Base-by-base conservation (phyloP, 2,888 invertebrate species). In the Carcina quercana region DNA sequence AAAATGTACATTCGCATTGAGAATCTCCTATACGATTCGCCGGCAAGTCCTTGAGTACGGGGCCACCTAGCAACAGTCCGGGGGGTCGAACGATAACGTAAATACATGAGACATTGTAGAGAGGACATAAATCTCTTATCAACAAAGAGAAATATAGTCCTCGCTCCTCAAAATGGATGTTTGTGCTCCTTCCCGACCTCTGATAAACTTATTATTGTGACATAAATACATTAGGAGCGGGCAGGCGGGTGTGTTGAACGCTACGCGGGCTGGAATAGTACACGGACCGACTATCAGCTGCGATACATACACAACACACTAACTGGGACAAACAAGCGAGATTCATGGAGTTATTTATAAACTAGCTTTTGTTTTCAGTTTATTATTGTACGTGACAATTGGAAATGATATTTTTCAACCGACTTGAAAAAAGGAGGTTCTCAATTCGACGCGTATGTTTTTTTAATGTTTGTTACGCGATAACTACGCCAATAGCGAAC, bases 151-250 rank as follows among this genome's bases (percentile, higher is more conserved):
- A 57, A 50, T 45, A 43, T 40, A 52, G 53, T 54, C 51, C 55
- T 54, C 53, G 49, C 47, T 54, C 49, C 42, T 48, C 43, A 37
- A 45, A 36, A 39, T 54, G 44, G 45, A 50, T 78, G 78, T 75
- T 78, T 78, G 69, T 59, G 68, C 56, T 47, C 47, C 51, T 20
- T 6, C 44, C 40, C 70, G 78, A 74, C 76, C 79, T 53, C 35
- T 49, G 82, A 83, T 80, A 82, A 80, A 69, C 67, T 71, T 73
- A 75, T 71, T 76, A 68, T 75, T 72, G 68, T 72, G 75, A 72
- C 79, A 76, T 78, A 71, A 73, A 73, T 79, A 65, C 60, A 48
- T 49, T 53, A 42, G 42, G 42, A 47, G 50, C 46, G 47, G 42
- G n/a, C 2, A 20, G 10, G 45, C 45, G 42, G 39, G 39, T 45